Conservation (phyloP, 2,113 vertebrate species). For the Dunckerocampus dactyliophorus region DNA sequence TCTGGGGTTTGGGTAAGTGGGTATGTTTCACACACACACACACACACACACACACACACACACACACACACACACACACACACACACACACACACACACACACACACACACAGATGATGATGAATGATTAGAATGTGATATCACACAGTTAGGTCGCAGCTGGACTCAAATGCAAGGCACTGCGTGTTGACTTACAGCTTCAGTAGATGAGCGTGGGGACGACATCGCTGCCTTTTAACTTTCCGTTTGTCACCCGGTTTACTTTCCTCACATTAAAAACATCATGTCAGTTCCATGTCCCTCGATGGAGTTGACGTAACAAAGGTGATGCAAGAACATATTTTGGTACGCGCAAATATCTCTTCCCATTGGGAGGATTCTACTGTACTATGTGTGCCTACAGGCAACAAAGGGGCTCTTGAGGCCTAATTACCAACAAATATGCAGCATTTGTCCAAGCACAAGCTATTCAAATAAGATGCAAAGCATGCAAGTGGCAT, state of each 20-base stretch:
- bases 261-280: background rate
- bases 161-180: constrained; percentile 24
- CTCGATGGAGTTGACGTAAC: background rate
- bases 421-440: constrained; percentile 4
- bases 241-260: background rate
- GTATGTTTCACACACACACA: background rate
- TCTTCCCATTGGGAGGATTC: background rate
- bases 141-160: constrained; percentile 22
- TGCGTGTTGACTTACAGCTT: background rate
- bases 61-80: constrained; percentile 6
- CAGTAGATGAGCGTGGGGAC: background rate
- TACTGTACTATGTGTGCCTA: background rate
- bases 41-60: constrained; percentile 10
- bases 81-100: constrained; percentile 2
- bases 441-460: background rate
- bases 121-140: constrained; percentile 17
- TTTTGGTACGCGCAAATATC: background rate
- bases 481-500: background rate
- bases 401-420: background rate
- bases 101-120: constrained; percentile 5
- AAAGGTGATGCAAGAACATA: background rate
- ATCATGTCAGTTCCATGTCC: background rate
- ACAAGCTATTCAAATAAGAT: background rate
- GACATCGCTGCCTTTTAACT: too few species aligned
- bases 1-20: constrained; percentile 12